Evolutionary conservation across 2,113 vertebrate genomes (phyloP).

Genomic region (Aptenodytes forsteri): DNA sequence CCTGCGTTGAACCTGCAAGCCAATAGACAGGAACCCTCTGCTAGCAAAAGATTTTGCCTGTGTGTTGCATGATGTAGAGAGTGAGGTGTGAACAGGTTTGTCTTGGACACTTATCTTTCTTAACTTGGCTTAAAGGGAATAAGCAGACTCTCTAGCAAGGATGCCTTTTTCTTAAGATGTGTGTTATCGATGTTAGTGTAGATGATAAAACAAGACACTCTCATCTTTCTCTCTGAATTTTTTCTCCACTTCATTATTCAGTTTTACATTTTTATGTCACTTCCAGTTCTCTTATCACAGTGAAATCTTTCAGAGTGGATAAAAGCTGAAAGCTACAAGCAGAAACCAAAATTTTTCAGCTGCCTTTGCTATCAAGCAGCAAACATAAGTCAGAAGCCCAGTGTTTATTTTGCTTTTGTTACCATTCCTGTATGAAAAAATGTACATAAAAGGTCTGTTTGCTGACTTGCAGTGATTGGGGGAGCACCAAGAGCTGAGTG

Average conservation of each 20-base stretch:
- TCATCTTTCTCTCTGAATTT: neutral
- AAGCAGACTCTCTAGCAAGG: neutral
- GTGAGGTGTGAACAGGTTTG: neutral
- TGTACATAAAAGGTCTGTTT: slow-evolving; percentile 32
- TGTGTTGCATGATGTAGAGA: neutral
- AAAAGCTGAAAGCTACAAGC: neutral
- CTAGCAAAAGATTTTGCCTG: neutral
- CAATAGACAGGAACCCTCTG: neutral
- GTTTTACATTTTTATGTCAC: slow-evolving; percentile 11
- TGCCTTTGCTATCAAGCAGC: slow-evolving; percentile 30
- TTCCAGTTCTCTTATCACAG: neutral
- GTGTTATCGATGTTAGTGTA: neutral
- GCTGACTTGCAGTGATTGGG: neutral
- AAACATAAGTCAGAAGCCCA: slow-evolving; percentile 4
- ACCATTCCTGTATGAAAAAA: slow-evolving; percentile 12
- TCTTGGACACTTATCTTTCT: neutral
- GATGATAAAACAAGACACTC: neutral
- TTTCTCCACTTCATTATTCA: neutral
- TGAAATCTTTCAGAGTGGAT: slow-evolving; percentile 2
- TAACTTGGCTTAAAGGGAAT: neutral
- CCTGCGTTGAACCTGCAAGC: neutral
- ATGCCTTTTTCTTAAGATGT: neutral
- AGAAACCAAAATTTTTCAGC: slow-evolving; percentile 8
- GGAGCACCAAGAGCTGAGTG: neutral
- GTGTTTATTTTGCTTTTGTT: slow-evolving; percentile 41